These are phyloP conservation scores for Drosophila sp. DNA, from an alignment of 1,140 invertebrate species.

Conservation along the genomic window DNA sequence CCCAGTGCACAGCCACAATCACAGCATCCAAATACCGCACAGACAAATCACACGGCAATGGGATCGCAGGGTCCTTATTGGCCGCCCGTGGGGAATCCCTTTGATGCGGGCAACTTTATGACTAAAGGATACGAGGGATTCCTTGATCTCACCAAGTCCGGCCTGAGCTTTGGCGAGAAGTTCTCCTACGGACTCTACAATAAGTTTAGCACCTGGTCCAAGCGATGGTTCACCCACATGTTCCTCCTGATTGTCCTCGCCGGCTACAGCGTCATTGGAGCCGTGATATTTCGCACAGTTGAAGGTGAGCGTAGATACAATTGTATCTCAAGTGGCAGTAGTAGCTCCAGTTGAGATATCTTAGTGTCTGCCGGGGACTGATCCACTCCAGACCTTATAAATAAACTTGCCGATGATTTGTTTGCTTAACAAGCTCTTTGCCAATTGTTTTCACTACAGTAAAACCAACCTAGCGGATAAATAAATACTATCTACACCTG, in stretches of 20 bases:
- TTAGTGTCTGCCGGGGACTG: conserved; percentile 21
- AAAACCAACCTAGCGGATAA: conserved; percentile 30
- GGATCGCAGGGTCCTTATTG: conserved; percentile 70
- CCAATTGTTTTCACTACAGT: conserved; percentile 64
- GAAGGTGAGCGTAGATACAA: conserved; percentile 87
- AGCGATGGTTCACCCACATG: conserved; percentile 94
- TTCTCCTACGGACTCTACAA: conserved; percentile 91
- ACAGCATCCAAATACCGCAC: conserved; percentile 63
- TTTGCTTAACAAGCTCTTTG: conserved; percentile 70
- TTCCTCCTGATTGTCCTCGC: conserved; percentile 91
- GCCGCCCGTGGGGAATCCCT: conserved; percentile 86
- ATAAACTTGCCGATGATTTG: conserved; percentile 51
- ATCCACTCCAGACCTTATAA: conserved; percentile 18
- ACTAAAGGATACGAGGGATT: conserved; percentile 91
- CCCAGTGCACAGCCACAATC: conserved; percentile 72
- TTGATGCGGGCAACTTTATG: conserved; percentile 90
- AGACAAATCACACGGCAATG: conserved; percentile 61
- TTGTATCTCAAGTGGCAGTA: no score
- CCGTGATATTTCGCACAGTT: conserved; percentile 89
- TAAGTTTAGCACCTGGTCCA: conserved; percentile 91
- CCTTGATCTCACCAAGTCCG: conserved; percentile 91
- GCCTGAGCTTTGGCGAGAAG: conserved; percentile 92
- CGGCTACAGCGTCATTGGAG: conserved; percentile 91
- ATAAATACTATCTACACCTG: conserved; percentile 1
- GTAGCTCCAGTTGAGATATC: background rate